Percentiles rank a stretch among this genome's conserved stretches.
Evolutionary conservation across 1,140 invertebrate genomes (phyloP).

Genomic region (Papilio helenus): DNA sequence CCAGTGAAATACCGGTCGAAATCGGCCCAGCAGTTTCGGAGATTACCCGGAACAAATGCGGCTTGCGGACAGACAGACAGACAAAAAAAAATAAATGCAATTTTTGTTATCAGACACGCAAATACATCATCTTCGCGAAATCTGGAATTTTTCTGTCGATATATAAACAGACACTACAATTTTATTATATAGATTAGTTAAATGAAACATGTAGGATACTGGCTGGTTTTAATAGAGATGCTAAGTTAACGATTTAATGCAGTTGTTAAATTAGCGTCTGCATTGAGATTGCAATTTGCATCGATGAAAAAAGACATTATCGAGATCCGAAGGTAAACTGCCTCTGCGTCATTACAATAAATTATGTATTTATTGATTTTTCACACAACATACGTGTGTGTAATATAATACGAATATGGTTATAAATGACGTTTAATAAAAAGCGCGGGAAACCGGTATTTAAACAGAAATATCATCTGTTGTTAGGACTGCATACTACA

Average conservation of each 20-base stretch:
- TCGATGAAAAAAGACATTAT: neutral
- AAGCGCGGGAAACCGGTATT: neutral
- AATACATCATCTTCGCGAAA: too few species aligned
- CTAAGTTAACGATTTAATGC: neutral
- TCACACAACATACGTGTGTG: neutral
- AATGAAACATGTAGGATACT: neutral
- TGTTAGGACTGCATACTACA: too few species aligned
- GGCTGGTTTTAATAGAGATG: neutral
- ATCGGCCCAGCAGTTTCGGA: too few species aligned
- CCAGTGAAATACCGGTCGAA: too few species aligned
- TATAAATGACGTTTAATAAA: neutral
- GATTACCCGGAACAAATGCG: too few species aligned
- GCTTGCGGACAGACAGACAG: too few species aligned
- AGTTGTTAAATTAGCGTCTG: neutral
- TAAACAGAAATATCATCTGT: neutral
- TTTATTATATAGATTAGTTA: too few species aligned
- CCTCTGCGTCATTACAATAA: neutral
- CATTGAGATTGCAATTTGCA: neutral
- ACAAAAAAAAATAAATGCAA: too few species aligned
- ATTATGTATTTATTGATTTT: conserved; percentile 21
- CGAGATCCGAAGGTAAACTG: neutral
- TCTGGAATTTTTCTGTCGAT: too few species aligned
- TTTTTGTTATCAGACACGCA: too few species aligned
- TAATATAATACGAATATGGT: neutral
- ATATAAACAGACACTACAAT: too few species aligned